phyloP scores from a whole-genome alignment of 2,797 vertebrate genomes.

The Pantherophis vulpinus region DNA sequence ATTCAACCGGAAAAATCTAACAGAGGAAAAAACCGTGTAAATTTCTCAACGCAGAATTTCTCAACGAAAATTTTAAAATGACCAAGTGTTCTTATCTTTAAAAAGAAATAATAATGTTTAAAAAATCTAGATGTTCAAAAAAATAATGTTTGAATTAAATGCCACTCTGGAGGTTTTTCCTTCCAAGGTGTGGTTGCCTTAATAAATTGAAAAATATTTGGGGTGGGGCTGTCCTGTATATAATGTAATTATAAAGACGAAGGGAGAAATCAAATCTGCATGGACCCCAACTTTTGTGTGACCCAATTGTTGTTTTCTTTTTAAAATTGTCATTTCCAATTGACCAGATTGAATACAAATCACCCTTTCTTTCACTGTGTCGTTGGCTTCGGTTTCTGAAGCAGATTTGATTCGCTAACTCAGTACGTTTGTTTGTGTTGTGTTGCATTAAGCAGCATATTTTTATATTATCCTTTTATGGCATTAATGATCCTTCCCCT shows the following conservation, averaged over 20 bases:
- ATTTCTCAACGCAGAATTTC: slow-evolving; percentile 70
- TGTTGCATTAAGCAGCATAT: slow-evolving; percentile 54
- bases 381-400: slow-evolving; percentile 48
- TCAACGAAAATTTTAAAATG: slow-evolving; percentile 60
- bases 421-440: slow-evolving; percentile 28
- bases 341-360: slow-evolving; percentile 75
- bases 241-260: slow-evolving; percentile 82
- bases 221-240: slow-evolving; percentile 77
- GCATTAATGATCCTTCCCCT: slow-evolving; percentile 58
- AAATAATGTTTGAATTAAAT: slow-evolving; percentile 72
- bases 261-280: slow-evolving; percentile 77
- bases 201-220: slow-evolving; percentile 69
- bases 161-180: slow-evolving; percentile 72
- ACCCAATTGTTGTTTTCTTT: slow-evolving; percentile 73
- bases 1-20: slow-evolving; percentile 45
- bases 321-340: slow-evolving; percentile 75
- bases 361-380: slow-evolving; percentile 63
- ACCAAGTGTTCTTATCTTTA: slow-evolving; percentile 80
- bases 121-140: slow-evolving; percentile 68
- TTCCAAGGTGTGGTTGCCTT: slow-evolving; percentile 80
- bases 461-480: slow-evolving; percentile 25
- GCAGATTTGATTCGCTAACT: slow-evolving; percentile 60
- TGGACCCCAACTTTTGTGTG: slow-evolving; percentile 83
- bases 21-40: slow-evolving; percentile 49
- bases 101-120: slow-evolving; percentile 46